A percentile compares a stretch with the other conserved stretches of the same genome.
Conservation (phyloP, 2,113 vertebrate genomes). For the Otis tarda region DNA sequence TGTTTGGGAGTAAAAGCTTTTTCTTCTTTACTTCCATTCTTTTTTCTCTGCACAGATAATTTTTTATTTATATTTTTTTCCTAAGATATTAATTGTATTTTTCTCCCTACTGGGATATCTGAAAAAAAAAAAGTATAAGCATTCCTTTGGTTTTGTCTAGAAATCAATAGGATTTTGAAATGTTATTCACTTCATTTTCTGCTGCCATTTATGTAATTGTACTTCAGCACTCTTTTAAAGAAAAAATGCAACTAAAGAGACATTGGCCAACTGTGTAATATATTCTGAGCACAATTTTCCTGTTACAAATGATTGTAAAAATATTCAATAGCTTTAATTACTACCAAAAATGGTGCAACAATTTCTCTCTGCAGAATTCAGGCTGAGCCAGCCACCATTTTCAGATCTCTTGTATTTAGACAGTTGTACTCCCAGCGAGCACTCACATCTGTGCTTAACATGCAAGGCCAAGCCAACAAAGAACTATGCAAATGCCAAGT, state of each 20-base stretch:
- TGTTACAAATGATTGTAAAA: not conserved
- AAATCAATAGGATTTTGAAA: constrained; percentile 16
- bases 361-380: not conserved
- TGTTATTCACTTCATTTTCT: not conserved
- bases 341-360: not conserved
- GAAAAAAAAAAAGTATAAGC: not conserved
- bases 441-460: constrained; percentile 3
- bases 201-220: not conserved
- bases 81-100: not conserved
- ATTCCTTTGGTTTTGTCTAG: not conserved
- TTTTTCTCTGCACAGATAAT: not conserved
- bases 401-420: not conserved
- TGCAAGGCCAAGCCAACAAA: not conserved
- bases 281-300: constrained; percentile 4
- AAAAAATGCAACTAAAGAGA: not conserved
- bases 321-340: constrained; percentile 23
- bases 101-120: not conserved
- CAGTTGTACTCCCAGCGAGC: not conserved
- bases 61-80: not conserved
- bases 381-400: not conserved
- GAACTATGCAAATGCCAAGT: not conserved
- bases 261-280: not conserved
- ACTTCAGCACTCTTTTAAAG: not conserved
- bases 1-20: not conserved
- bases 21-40: not conserved